Percentiles rank a stretch among this genome's conserved stretches.
These are phyloP conservation scores for Drosophila longiperda DNA, from an alignment of 2,888 invertebrate species.

Conservation along the genomic window DNA sequence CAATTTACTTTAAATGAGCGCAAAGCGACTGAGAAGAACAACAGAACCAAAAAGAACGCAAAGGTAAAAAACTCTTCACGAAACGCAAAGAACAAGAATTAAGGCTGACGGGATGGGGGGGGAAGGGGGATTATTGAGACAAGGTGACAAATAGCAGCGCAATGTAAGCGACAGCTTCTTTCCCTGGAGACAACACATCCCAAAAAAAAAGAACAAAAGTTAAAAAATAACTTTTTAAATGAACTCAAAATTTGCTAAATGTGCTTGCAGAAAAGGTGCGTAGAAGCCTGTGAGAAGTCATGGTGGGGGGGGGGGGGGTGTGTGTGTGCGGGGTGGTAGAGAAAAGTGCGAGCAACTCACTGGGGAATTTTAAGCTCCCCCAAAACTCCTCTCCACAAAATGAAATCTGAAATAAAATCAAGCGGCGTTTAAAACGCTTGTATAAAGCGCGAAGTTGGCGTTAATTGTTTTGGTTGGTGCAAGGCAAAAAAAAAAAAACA, in stretches of 20 bases:
- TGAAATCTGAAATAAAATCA: constrained; percentile 69
- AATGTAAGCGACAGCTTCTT: constrained; percentile 55
- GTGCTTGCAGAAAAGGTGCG: constrained; percentile 67
- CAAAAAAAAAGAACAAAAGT: not conserved
- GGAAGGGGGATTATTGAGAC: constrained; percentile 18
- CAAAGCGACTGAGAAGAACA: constrained; percentile 39
- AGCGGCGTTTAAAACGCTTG: constrained; percentile 75
- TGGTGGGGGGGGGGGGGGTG: not conserved
- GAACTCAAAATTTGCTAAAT: constrained; percentile 81
- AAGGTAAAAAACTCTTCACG: constrained; percentile 3
- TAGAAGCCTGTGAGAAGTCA: not conserved
- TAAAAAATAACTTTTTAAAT: constrained; percentile 64
- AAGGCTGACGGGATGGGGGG: not conserved
- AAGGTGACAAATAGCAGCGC: constrained; percentile 58
- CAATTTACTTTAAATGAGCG: constrained; percentile 80
- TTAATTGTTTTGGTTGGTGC: constrained; percentile 62
- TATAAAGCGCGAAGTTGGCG: constrained; percentile 35
- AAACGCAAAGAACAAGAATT: constrained; percentile 12
- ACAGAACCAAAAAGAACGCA: not conserved
- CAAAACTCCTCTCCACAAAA: not conserved
- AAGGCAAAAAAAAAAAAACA: constrained; percentile 28
- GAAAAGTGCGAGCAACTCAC: constrained; percentile 19
- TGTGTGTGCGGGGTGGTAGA: no score
- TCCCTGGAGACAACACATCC: constrained; percentile 13
- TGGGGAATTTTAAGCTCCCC: constrained; percentile 47